Percentiles rank a stretch among this genome's conserved stretches.
phyloP scores from a whole-genome alignment of 2,888 invertebrate genomes.

The Andrena praecox region DNA sequence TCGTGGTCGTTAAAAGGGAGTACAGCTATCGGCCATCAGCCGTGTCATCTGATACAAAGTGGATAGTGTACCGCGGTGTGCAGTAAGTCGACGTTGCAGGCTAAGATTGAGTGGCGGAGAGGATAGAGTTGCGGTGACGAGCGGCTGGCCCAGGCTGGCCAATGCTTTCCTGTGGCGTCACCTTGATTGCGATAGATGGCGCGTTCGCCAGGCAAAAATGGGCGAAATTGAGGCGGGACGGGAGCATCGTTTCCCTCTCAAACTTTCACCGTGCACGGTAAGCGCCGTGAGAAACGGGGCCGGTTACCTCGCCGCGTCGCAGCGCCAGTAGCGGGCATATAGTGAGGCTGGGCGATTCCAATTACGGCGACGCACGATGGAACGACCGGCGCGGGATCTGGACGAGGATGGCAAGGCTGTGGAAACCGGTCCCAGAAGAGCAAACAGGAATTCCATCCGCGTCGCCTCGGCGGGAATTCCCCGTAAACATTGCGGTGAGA shows the following conservation, averaged over 20 bases:
- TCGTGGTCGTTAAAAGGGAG: conserved; percentile 14
- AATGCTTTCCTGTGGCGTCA: conserved; percentile 44
- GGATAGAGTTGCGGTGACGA: conserved; percentile 59
- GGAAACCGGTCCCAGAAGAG: neutral
- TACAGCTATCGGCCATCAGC: conserved; percentile 46
- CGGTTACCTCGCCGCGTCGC: neutral
- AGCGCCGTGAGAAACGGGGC: conserved; percentile 2
- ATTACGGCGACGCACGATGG: neutral
- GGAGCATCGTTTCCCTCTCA: neutral
- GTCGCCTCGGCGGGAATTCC: neutral
- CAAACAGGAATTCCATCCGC: neutral
- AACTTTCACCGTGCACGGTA: neutral
- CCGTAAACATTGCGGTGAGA: conserved; percentile 1
- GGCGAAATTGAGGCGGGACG: neutral
- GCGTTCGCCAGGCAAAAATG: conserved; percentile 37
- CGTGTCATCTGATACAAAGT: conserved; percentile 41
- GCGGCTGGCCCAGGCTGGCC: conserved; percentile 44
- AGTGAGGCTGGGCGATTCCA: neutral
- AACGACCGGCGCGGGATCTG: too few relatives aligned
- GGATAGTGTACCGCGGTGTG: conserved; percentile 28
- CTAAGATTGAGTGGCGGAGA: conserved; percentile 32
- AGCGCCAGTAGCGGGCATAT: neutral
- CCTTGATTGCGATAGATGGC: conserved; percentile 4
- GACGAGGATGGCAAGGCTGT: neutral
- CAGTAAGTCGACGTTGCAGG: conserved; percentile 36